Evolutionary conservation across 2,888 invertebrate species (phyloP), one percentile per base, ranked within the genome.

Genomic region (Trisateles emortualis): DNA sequence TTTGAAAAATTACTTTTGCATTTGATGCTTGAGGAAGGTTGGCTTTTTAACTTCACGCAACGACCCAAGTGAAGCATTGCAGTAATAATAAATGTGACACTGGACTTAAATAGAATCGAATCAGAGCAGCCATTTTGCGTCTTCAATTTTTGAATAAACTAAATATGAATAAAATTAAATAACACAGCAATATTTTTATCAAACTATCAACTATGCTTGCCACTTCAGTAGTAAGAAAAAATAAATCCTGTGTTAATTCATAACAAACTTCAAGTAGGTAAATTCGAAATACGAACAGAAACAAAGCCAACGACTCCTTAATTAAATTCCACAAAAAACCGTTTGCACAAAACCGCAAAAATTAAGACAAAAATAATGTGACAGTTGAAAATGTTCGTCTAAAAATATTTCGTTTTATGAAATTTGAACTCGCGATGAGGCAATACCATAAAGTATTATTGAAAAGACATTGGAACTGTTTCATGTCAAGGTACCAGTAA

Each of bases 401-500:
- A 41, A 51, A 60, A 58, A 53, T 50, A 38, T 32, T 22, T 14
- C 26, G 49, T 29, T 33, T 58, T 62, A 52, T 58, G 62, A 59
- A 64, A 58, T 57, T 47, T 33, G 47, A 68, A 50, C 64, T 55
- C 64, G 65, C 65, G 41, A 67, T 52, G 22, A 35, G 43, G 58
- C 58, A 45, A 55, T 65, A 58, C 46, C 50, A 52, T 68, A 66
- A 68, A 68, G 19, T 43, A 59, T 22, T 22, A 53, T 57, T 48
- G 45, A 45, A 66, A 54, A 51, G 54, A 24, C 14, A 55, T 55
- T 51, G 51, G 47, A 68, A 55, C 45, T 44, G 46, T 55, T 62
- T 65, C 66, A 53, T 68, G 64, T 50, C 56, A 53, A 45, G 57
- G 43, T 58, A 61, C 47, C 38, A 44, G 49, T 49, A 68, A 66